These are phyloP conservation scores for Diachasmimorpha longicaudata DNA, from an alignment of 1,140 invertebrate genomes.

Conservation along the genomic window DNA sequence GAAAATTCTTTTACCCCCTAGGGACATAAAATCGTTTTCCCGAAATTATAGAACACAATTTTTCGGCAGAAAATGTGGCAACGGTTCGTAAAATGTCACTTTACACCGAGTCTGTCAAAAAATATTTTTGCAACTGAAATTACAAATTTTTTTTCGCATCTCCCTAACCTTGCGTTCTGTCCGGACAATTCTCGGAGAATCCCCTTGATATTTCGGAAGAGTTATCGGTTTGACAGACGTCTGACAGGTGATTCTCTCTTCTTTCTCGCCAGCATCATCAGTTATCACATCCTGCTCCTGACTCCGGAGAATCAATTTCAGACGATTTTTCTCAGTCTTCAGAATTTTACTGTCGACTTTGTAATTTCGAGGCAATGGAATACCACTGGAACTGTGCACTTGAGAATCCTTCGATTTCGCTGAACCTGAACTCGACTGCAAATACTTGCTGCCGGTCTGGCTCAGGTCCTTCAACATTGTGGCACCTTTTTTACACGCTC, in stretches of 20 bases:
- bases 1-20: no score
- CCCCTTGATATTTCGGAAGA: constrained; percentile 13
- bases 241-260: constrained; percentile 14
- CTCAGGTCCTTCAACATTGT: neutral
- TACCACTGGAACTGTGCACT: constrained; percentile 15
- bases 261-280: constrained; percentile 37
- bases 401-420: neutral
- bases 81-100: no score
- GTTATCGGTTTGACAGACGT: neutral
- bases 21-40: no score
- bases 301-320: constrained; percentile 42
- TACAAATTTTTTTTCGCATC: no score
- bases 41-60: no score
- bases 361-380: constrained; percentile 43
- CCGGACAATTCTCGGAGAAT: neutral
- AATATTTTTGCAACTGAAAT: no score
- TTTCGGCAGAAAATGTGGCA: no score
- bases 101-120: no score
- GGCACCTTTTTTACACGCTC: neutral
- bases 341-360: constrained; percentile 43
- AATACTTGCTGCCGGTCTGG: neutral
- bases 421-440: neutral
- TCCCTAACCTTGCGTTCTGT: neutral
- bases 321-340: constrained; percentile 52
- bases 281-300: neutral